Base-by-base conservation (phyloP, 2,888 invertebrate genomes). In the Lithophane leautieri region DNA sequence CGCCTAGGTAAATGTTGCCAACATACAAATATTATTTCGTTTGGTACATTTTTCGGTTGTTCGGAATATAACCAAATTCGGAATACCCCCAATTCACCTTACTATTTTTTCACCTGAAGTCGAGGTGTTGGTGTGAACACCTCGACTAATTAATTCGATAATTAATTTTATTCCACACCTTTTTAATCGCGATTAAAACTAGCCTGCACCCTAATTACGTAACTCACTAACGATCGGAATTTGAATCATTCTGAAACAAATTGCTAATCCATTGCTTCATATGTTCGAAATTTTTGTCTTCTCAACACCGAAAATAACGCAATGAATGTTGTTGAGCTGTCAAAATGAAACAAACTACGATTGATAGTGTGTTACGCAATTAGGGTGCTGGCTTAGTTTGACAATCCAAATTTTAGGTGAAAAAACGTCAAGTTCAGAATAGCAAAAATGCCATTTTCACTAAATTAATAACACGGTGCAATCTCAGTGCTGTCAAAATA, bases 401-500 rank as follows among this genome's bases (percentile, higher is more conserved):
- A 52, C 52, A 52, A 52, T 52, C 52, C 52, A 52, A 52, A 52
- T 52, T 52, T 52, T 52, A 52, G 52, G 52, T 52, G 52, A 47
- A 47, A 47, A 52, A 52, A 52, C 52, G 52, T 52, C 52, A 52
- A 52, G 9, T 52, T 52, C 52, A 52, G 52, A 52, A 52, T 52
- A 52, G 52, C 52, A 22, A 52, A 52, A 52, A 52, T 52, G 22
- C 52, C 52, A 52, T 52, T 52, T 52, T 52, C 52, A 52, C 52
- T 52, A 52, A 52, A 52, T 52, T 52, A 52, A 52, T 52, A 52
- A 52, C 52, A 52, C 52, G 52, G 52, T 52, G 52, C 52, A 52
- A 52, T 52, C 52, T 52, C 52, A 52, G 52, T 52, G 52, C 52
- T 52, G 52, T 52, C 52, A 52, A 52, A 52, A n/a, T n/a, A 54